Evolutionary conservation across 2,797 vertebrate genomes (phyloP).

Genomic region (Anguilla obscura): DNA sequence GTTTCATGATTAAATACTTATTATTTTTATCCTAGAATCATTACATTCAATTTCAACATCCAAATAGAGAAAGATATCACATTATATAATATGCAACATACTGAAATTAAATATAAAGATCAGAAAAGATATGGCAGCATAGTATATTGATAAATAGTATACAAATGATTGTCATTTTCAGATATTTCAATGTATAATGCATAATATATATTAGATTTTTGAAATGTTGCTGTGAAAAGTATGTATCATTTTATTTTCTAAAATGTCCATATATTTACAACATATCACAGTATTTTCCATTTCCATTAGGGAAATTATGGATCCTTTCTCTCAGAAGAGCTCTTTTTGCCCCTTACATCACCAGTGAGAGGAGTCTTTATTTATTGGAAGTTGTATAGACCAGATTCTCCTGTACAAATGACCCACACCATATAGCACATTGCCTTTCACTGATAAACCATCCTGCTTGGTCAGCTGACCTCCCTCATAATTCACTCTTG

Average conservation of each 20-base stretch:
- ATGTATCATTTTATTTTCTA: no score
- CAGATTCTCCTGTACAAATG: not conserved
- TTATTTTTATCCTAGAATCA: not conserved
- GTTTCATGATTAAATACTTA: not conserved
- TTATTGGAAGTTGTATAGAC: not conserved
- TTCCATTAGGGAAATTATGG: not conserved
- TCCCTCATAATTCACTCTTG: not conserved
- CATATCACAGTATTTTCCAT: no score
- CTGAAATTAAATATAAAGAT: no score
- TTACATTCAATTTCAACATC: not conserved
- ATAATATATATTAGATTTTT: no score
- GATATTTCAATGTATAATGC: no score
- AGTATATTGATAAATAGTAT: no score
- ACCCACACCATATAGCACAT: not conserved
- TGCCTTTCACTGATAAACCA: not conserved
- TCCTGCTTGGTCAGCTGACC: not conserved
- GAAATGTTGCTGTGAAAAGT: no score
- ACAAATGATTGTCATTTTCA: no score
- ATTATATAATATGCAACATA: no score
- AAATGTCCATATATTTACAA: no score
- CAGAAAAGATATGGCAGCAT: no score
- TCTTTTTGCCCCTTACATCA: not conserved
- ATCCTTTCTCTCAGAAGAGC: not conserved
- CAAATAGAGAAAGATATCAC: not conserved
- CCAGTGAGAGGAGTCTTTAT: not conserved